Evolutionary conservation across 64 coral and sea anemone genomes (phyloP).

Genomic region (Pachyseris speciosa): DNA sequence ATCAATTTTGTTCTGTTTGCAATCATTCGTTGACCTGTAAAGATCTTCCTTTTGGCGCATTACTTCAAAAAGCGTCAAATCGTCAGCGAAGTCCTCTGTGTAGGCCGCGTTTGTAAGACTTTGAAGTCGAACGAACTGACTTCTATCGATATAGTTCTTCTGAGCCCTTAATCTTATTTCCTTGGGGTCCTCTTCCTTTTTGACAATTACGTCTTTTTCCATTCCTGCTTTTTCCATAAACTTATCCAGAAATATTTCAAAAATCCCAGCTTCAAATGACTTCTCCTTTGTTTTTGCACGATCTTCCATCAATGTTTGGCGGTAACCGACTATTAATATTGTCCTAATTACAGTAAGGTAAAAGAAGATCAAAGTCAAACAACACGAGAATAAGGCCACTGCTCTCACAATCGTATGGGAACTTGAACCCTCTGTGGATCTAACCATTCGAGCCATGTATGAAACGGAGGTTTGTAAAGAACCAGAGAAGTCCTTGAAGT

Average conservation of each 20-base stretch:
- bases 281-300: conserved; percentile 8
- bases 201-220: background rate
- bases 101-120: conserved; percentile 51
- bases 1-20: background rate
- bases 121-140: conserved; percentile 52
- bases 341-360: conserved; percentile 64
- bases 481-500: conserved; percentile 60
- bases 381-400: conserved; percentile 37
- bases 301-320: conserved; percentile 13
- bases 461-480: conserved; percentile 55
- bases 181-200: conserved; percentile 29
- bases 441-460: conserved; percentile 52
- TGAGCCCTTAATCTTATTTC: conserved; percentile 46
- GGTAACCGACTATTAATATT: conserved; percentile 47
- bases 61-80: conserved; percentile 12
- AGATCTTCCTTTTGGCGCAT: background rate
- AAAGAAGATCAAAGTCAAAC: conserved; percentile 57
- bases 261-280: conserved; percentile 18
- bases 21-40: background rate
- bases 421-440: background rate
- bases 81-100: conserved; percentile 53
- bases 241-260: conserved; percentile 52
- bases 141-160: conserved; percentile 51
- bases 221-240: conserved; percentile 42
- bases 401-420: conserved; percentile 10